These are phyloP conservation scores for Glyptemys insculpta DNA, from an alignment of 2,797 vertebrate genomes.

Conservation along the genomic window DNA sequence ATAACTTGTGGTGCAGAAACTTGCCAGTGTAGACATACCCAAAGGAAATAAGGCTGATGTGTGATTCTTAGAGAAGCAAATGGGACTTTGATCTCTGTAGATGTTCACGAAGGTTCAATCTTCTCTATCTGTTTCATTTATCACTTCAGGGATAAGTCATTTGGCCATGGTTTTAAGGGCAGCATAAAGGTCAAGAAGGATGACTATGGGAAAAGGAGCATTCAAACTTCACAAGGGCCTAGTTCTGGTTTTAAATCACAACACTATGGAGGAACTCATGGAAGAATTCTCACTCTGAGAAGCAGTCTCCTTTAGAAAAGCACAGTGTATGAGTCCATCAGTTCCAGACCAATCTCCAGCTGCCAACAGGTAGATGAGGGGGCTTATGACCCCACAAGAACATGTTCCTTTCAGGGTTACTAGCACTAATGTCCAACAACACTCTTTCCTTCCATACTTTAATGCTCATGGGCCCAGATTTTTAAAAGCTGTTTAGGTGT, in stretches of 20 bases:
- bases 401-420: background rate
- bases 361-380: background rate
- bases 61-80: no score
- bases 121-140: no score
- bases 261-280: background rate
- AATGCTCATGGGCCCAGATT: no score
- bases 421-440: background rate
- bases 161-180: background rate
- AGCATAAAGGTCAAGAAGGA: background rate
- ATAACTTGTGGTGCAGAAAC: no score
- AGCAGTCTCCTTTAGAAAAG: background rate
- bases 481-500: no score
- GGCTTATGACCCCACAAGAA: background rate
- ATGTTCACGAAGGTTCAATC: no score
- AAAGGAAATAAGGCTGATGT: no score
- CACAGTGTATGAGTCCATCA: background rate
- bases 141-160: background rate
- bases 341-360: background rate
- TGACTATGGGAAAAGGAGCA: background rate
- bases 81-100: no score
- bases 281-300: background rate
- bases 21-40: no score
- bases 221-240: background rate
- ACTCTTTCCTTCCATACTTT: no score
- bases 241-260: background rate